Conservation (phyloP, 2,888 invertebrate genomes). For the Keiferia lycopersicella region DNA sequence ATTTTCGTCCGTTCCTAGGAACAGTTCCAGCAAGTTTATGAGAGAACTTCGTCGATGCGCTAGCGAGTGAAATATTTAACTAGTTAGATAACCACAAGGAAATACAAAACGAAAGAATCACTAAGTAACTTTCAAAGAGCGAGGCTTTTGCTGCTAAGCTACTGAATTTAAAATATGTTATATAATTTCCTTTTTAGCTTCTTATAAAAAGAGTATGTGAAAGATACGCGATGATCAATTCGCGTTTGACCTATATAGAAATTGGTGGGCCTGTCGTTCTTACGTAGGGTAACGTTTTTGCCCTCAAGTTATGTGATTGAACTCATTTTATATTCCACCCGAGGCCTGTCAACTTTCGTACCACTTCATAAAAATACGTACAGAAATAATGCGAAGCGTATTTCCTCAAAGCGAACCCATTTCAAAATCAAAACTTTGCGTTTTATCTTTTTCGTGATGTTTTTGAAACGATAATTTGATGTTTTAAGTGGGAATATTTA, state of each 20-base stretch:
- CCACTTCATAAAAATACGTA: constrained; percentile 48
- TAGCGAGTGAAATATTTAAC: constrained; percentile 58
- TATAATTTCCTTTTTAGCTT: neutral
- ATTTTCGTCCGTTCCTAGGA: constrained; percentile 44
- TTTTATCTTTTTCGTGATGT: neutral
- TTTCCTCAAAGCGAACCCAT: constrained; percentile 11
- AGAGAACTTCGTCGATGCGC: constrained; percentile 49
- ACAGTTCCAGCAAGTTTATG: constrained; percentile 45
- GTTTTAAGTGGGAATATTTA: neutral
- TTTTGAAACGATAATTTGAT: neutral
- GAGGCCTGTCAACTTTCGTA: constrained; percentile 51
- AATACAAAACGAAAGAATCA: constrained; percentile 44
- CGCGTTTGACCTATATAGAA: constrained; percentile 46
- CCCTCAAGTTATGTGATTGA: constrained; percentile 58
- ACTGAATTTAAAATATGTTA: neutral
- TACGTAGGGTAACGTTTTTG: constrained; percentile 53
- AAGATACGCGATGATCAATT: constrained; percentile 44
- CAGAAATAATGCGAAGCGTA: constrained; percentile 42
- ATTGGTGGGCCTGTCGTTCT: constrained; percentile 42
- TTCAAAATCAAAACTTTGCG: neutral
- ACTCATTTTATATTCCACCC: constrained; percentile 56
- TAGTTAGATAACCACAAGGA: constrained; percentile 47
- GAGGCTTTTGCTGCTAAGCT: neutral
- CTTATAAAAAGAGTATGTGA: neutral
- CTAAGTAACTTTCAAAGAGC: constrained; percentile 35